phyloP scores from a whole-genome alignment of 2,113 vertebrate genomes.

The Trachemys scripta region DNA sequence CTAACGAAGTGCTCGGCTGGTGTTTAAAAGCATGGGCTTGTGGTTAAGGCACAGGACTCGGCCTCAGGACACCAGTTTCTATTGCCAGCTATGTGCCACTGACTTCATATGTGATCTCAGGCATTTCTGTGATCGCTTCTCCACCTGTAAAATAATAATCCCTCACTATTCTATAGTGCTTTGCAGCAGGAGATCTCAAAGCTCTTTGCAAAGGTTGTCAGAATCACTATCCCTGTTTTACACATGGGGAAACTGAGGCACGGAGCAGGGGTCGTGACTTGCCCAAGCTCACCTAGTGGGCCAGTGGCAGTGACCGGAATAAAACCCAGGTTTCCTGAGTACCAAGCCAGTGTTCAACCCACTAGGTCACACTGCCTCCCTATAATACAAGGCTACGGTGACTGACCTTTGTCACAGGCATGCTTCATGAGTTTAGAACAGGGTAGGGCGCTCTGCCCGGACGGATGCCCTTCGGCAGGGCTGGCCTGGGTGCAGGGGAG shows the following conservation, averaged over 20 bases:
- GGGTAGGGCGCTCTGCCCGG: neutral
- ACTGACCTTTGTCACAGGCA: neutral
- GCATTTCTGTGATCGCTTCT: neutral
- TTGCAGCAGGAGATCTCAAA: neutral
- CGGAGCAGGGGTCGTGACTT: neutral
- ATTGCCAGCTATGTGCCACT: neutral
- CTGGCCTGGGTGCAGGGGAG: neutral
- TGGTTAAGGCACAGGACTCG: neutral
- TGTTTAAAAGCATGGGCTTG: neutral
- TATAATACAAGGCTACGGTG: neutral
- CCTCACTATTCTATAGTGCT: neutral
- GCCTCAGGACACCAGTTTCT: neutral
- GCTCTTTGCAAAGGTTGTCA: neutral
- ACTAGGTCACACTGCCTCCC: neutral
- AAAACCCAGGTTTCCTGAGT: neutral
- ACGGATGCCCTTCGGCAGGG: neutral
- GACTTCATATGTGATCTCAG: neutral
- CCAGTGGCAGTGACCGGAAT: neutral
- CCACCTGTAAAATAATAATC: neutral
- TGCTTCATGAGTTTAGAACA: neutral
- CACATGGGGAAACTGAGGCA: neutral
- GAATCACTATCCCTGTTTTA: neutral
- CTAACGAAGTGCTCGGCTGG: neutral
- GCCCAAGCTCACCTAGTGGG: neutral
- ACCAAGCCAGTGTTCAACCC: neutral